Base-by-base conservation (phyloP, 2,797 vertebrate species). In the Vespertilio murinus region DNA sequence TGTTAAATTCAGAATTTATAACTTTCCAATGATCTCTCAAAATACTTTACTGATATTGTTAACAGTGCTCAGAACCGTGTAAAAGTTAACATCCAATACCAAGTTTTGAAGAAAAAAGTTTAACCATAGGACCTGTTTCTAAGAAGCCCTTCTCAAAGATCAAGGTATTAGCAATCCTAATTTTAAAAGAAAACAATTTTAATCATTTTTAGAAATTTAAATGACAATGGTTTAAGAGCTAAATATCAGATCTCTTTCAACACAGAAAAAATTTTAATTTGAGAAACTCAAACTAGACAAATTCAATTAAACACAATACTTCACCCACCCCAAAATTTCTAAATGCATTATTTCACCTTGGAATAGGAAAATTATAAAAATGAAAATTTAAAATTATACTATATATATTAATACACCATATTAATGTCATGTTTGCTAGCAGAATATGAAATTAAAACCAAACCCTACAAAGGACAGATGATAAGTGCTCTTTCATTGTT, bases 1-100 rank as follows among this genome's bases (percentile, higher is more conserved):
- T 91, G 97, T 98, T 95, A 85, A 94, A 97, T 90, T 96, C 97
- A 97, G 97, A 97, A 97, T 97, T 95, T 95, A 97, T 91, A 91
- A 96, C 97, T 98, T 98, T 98, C 96, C 97, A 97, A 47, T 97
- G 95, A 96, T 97, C 54, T 97, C 94, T 97, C 95, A 95, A 97
- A 96, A 96, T 90, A 96, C 96, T 94, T 49, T 95, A 90, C 88
- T 94, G 78, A 93, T 88, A 95, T 93, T 97, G 49, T 97, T 96
- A 97, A 97, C 97, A 98, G 96, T 91, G 93, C 96, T 97, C 96
- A 97, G 97, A 97, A 97, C 96, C 87, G 65, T 96, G 96, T 97
- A 97, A 97, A 90, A 9, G 95, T 97, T 97, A 97, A 97, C 94
- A 97, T 94, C 96, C 95, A 88, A 97, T 95, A 96, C 67, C 91